Evolutionary conservation across 1,140 invertebrate genomes (phyloP).

Genomic region (Trichonephila clavipes): DNA sequence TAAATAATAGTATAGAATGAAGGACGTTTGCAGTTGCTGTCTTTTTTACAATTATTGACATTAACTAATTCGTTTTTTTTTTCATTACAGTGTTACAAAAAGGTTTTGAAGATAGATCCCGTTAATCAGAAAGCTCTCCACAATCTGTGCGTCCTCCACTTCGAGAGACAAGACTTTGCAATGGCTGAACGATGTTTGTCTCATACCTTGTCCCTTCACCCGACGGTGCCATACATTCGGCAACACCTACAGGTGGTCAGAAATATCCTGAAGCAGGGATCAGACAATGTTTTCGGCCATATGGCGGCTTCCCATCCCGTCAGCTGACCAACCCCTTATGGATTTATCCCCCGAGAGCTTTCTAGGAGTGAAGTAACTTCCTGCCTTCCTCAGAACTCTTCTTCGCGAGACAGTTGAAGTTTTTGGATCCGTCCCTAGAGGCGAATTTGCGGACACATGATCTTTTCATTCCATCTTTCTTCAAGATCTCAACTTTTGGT

Average conservation of each 20-base stretch:
- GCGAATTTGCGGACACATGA: conserved; percentile 1
- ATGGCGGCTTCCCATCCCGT: conserved; percentile 52
- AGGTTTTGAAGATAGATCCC: conserved; percentile 92
- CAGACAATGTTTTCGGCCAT: conserved; percentile 57
- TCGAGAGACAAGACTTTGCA: conserved; percentile 74
- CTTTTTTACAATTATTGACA: too few species aligned
- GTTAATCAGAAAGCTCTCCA: conserved; percentile 96
- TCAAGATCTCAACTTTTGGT: background rate
- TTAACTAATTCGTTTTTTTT: background rate
- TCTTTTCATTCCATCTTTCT: background rate
- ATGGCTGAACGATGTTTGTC: conserved; percentile 76
- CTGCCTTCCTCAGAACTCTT: conserved; percentile 58
- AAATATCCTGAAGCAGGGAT: conserved; percentile 65
- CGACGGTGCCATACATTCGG: conserved; percentile 76
- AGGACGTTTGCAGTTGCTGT: too few species aligned
- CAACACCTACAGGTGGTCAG: conserved; percentile 77
- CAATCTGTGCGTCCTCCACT: conserved; percentile 95
- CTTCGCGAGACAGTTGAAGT: conserved; percentile 54
- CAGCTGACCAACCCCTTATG: conserved; percentile 59
- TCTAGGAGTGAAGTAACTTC: conserved; percentile 42
- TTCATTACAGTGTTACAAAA: conserved; percentile 90
- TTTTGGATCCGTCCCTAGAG: conserved; percentile 58
- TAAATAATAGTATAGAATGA: too few species aligned
- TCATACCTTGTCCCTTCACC: conserved; percentile 69
- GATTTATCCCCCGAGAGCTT: conserved; percentile 52